Evolutionary conservation across 1,140 invertebrate species (phyloP), one percentile per base, ranked within the genome.

Genomic region (Drosophila baimaii): DNA sequence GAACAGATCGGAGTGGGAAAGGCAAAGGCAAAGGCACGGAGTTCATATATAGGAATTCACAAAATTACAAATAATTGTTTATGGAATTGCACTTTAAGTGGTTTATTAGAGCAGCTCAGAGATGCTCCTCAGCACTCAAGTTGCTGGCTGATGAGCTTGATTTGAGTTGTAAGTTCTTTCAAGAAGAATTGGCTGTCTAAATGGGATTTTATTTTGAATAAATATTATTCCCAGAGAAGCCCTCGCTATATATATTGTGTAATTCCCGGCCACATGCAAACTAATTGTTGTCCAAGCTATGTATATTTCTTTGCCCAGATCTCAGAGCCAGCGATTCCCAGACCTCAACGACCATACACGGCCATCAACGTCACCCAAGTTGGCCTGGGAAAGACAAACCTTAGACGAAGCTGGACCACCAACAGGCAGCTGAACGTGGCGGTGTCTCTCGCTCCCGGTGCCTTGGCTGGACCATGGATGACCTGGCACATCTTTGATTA

Each of bases 401-500:
- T 33, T 33, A 46, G 52, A 51, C 25, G 7, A 31, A 33, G 39
- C 21, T 9, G 27, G 68, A 71, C 59, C 35, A 69, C 54, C 61
- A 37, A 31, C 69, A 62, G 73, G 37, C 47, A 46, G 29, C 29
- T 39, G 21, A 33, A 44, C 41, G 27, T 10, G 7, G n/a, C n/a
- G n/a, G n/a, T n/a, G 64, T 51, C 33, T 49, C 51, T 70, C 37
- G 43, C 46, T 27, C 46, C 35, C 35, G 19, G 27, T 44, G 4
- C 39, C 39, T 21, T 19, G 33, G 43, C 46, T 47, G 72, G 73
- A 77, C 73, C 62, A 77, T 59, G 73, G 73, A 77, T 77, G 62
- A 77, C 72, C 72, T 77, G 73, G 73, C 73, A 77, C 73, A 77
- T 77, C 73, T 76, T 76, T 76, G 62, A 58, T 76, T 76, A 66